Conservation (phyloP, 2,113 vertebrate species). For the Sarotherodon lohbergeri region DNA sequence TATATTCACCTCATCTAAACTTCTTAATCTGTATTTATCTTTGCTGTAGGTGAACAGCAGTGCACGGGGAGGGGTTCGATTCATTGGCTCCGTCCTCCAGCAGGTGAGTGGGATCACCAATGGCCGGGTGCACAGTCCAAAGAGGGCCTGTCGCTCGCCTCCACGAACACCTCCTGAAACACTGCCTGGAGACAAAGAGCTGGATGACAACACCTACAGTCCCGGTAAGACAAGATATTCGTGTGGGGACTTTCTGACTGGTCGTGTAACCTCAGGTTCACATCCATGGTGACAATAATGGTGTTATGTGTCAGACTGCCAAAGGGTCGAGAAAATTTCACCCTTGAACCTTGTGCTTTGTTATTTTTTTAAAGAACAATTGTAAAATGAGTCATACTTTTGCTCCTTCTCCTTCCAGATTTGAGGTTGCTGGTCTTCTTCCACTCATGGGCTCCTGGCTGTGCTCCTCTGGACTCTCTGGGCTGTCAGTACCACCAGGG, state of each 20-base stretch:
- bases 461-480: constrained; percentile 72
- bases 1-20: neutral
- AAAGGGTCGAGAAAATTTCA: neutral
- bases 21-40: neutral
- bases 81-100: constrained; percentile 86
- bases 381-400: neutral
- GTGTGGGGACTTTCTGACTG: neutral
- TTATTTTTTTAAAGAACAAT: neutral
- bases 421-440: constrained; percentile 83
- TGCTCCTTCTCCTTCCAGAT: constrained; percentile 52
- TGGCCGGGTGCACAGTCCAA: constrained; percentile 62
- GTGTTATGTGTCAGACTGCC: neutral
- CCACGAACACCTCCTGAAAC: constrained; percentile 57
- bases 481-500: constrained; percentile 89
- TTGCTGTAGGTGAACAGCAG: constrained; percentile 81
- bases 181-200: constrained; percentile 56
- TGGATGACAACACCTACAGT: constrained; percentile 63
- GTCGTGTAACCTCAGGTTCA: neutral
- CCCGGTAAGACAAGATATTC: constrained; percentile 53
- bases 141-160: constrained; percentile 62
- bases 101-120: constrained; percentile 66
- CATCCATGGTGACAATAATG: neutral
- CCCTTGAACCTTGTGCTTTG: neutral
- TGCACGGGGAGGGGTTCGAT: constrained; percentile 82
- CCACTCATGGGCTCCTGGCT: constrained; percentile 78